Conservation (phyloP, 2,797 vertebrate species). For the Scyliorhinus canicula region DNA sequence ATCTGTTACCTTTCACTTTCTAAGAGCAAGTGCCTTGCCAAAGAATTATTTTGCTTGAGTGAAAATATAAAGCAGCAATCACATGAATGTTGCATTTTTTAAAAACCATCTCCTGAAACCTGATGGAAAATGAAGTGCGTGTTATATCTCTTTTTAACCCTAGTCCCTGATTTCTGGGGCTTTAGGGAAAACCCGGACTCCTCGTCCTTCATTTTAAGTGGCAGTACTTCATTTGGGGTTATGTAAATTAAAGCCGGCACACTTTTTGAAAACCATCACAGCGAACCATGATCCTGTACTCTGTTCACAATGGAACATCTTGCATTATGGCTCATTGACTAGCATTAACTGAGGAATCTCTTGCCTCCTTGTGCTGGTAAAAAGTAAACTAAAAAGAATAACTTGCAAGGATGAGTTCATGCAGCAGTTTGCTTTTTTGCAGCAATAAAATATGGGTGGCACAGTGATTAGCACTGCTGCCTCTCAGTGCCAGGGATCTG, state of each 20-base stretch:
- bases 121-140: not conserved
- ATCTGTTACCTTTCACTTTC: not conserved
- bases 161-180: not conserved
- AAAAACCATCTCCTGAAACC: not conserved
- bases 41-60: not conserved
- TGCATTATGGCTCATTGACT: not conserved
- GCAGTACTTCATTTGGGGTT: not conserved
- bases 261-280: not conserved
- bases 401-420: not conserved
- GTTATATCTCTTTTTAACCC: no score
- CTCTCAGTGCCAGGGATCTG: no score
- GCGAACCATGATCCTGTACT: not conserved
- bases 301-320: not conserved
- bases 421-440: not conserved
- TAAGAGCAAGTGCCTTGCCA: not conserved
- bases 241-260: not conserved
- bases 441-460: no score
- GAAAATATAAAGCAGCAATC: not conserved
- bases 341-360: not conserved
- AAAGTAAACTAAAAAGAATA: not conserved
- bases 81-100: not conserved
- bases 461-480: no score
- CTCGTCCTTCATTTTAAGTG: not conserved
- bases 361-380: not conserved
- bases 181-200: not conserved